These are phyloP conservation scores for Drosophila dunni DNA, from an alignment of 1,140 invertebrate species.

Conservation along the genomic window DNA sequence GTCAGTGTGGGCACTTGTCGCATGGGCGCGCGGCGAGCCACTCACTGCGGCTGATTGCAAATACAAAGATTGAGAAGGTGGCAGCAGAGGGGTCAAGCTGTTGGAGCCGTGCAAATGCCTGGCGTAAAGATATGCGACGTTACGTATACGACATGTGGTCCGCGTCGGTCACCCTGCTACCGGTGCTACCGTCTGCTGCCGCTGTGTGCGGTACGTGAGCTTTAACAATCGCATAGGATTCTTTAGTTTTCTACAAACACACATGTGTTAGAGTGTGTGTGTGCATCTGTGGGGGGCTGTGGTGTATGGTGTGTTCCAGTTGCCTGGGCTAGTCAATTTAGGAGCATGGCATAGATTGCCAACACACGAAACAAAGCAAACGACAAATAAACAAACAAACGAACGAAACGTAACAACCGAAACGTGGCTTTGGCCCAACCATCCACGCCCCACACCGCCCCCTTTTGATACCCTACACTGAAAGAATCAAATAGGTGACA, in stretches of 20 bases:
- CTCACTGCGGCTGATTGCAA: constrained; percentile 76
- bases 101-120: constrained; percentile 18
- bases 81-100: not conserved
- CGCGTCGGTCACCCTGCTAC: constrained; percentile 25
- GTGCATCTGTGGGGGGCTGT: not conserved
- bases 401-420: constrained; percentile 55
- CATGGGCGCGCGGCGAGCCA: constrained; percentile 64
- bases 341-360: constrained; percentile 78
- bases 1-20: constrained; percentile 70
- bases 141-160: constrained; percentile 78
- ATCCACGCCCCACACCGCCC: not conserved
- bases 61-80: constrained; percentile 51
- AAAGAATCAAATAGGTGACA: too few species aligned
- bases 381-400: constrained; percentile 81
- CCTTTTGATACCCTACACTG: constrained; percentile 9
- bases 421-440: constrained; percentile 53
- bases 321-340: constrained; percentile 77
- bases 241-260: constrained; percentile 18
- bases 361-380: constrained; percentile 80
- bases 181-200: constrained; percentile 11
- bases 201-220: constrained; percentile 74
- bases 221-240: constrained; percentile 76
- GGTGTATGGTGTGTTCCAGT: constrained; percentile 23
- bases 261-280: constrained; percentile 18
- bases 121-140: constrained; percentile 68